Conservation (phyloP, 2,797 vertebrate species). For the Pantherophis alleghaniensis region DNA sequence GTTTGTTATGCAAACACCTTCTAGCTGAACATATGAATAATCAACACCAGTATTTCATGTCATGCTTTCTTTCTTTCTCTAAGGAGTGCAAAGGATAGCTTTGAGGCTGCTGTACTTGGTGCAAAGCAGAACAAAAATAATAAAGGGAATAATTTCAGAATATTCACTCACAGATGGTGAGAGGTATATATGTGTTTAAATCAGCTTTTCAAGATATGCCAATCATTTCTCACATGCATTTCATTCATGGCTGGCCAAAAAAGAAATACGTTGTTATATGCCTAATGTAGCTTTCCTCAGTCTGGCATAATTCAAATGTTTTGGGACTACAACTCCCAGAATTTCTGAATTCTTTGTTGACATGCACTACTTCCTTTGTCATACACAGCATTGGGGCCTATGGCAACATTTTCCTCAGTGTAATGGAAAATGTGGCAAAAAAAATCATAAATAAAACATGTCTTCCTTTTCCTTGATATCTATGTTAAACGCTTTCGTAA, state of each 20-base stretch:
- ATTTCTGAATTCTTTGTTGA: background rate
- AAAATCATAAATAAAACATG: background rate
- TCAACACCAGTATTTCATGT: background rate
- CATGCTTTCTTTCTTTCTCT: constrained; percentile 1
- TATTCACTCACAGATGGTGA: background rate
- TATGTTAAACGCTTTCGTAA: too few relatives aligned
- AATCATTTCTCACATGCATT: background rate
- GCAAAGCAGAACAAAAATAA: constrained; percentile 25
- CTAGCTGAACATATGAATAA: constrained; percentile 21
- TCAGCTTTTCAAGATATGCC: constrained; percentile 11
- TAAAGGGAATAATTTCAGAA: constrained; percentile 1
- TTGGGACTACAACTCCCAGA: background rate
- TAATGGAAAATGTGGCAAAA: background rate
- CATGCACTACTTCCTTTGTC: background rate
- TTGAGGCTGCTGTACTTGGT: background rate
- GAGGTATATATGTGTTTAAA: background rate
- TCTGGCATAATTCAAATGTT: background rate
- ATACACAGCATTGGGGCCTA: background rate
- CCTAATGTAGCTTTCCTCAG: background rate
- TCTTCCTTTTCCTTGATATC: background rate
- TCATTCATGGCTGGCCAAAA: background rate
- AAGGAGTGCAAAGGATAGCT: background rate
- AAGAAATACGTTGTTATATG: background rate
- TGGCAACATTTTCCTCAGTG: background rate
- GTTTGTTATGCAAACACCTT: constrained; percentile 24